Conservation (phyloP, 2,113 vertebrate species). For the Baryphthengus martii region DNA sequence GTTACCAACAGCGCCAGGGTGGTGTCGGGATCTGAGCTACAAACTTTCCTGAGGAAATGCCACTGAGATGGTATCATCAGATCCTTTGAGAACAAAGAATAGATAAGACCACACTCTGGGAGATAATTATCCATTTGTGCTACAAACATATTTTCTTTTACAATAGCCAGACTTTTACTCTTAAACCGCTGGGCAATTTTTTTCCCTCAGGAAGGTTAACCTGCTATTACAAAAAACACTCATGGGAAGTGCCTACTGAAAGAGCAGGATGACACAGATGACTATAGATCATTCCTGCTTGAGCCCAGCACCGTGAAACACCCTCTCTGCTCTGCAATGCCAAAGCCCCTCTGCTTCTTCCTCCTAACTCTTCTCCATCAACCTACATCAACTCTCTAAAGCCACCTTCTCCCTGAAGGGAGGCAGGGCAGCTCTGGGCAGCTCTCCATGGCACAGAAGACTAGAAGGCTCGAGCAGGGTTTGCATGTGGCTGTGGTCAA, state of each 20-base stretch:
- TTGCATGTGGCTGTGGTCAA: not conserved
- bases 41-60: constrained; percentile 77
- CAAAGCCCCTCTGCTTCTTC: not conserved
- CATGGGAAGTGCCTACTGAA: not conserved
- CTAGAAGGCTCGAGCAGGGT: fast-evolving
- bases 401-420: not conserved
- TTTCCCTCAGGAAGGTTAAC: not conserved
- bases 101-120: constrained; percentile 45
- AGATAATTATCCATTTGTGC: constrained; percentile 53
- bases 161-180: not conserved
- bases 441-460: fast-evolving
- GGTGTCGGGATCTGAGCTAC: constrained; percentile 27
- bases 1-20: constrained; percentile 19
- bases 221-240: not conserved
- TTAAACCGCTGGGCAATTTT: not conserved
- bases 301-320: not conserved
- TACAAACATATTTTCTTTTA: constrained; percentile 19
- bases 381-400: not conserved
- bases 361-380: not conserved
- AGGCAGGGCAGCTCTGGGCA: not conserved
- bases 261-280: not conserved
- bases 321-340: fast-evolving
- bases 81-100: not conserved
- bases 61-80: constrained; percentile 70
- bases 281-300: not conserved